phyloP scores from a whole-genome alignment of 2,113 vertebrate species.

The Alouatta palliata region DNA sequence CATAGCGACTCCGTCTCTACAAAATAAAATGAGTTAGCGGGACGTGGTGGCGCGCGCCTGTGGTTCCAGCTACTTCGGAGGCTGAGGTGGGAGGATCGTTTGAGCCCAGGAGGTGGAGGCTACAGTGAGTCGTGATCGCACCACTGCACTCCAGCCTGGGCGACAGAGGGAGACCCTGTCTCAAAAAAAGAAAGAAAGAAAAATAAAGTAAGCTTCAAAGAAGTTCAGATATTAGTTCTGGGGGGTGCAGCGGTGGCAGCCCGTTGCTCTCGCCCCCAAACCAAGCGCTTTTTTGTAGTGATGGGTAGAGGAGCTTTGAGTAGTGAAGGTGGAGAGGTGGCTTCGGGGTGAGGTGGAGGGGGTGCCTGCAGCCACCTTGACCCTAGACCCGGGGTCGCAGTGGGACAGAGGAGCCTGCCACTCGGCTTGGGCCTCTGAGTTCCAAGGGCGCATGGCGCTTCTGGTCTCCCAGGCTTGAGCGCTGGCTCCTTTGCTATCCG shows the following conservation, averaged over 20 bases:
- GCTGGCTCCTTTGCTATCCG: neutral
- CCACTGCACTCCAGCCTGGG: too few species aligned
- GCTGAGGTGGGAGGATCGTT: too few species aligned
- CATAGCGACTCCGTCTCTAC: too few species aligned
- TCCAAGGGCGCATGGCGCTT: neutral
- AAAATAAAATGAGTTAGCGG: too few species aligned
- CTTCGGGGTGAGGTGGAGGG: neutral
- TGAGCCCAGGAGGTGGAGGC: too few species aligned
- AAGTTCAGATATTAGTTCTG: neutral
- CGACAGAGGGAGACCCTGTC: too few species aligned
- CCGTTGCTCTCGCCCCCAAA: neutral
- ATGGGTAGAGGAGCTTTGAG: neutral
- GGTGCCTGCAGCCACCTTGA: neutral
- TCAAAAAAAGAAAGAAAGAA: too few species aligned
- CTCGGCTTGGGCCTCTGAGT: neutral
- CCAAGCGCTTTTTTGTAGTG: neutral
- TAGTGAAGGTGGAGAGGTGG: neutral
- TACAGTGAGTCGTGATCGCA: too few species aligned
- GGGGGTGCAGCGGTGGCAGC: accelerated
- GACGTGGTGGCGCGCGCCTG: too few species aligned
- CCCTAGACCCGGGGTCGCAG: neutral
- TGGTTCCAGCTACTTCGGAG: too few species aligned
- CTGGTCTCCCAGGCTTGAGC: neutral
- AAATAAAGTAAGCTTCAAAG: neutral
- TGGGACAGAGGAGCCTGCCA: neutral